Conservation (phyloP, 1,140 invertebrate genomes). For the Hylaeus anthracinus region DNA sequence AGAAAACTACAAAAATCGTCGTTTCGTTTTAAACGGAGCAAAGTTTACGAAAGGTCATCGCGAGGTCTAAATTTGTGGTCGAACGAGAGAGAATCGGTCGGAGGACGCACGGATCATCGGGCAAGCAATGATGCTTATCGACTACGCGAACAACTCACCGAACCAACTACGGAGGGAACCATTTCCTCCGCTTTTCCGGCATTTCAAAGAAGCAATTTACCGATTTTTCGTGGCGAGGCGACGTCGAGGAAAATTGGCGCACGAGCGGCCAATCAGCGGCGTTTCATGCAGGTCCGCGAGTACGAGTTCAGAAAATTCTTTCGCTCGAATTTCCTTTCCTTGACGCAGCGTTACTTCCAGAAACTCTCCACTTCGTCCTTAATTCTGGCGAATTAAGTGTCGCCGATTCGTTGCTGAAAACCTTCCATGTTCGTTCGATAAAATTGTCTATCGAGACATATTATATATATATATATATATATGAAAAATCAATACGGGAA, state of each 20-base stretch:
- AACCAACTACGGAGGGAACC: slow-evolving; percentile 68
- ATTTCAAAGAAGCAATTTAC: slow-evolving; percentile 80
- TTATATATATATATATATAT: too few relatives aligned
- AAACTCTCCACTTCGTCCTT: slow-evolving; percentile 33
- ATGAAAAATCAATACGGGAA: too few relatives aligned
- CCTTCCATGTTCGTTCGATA: too few relatives aligned
- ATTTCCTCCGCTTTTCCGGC: slow-evolving; percentile 60
- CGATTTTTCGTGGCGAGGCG: slow-evolving; percentile 76
- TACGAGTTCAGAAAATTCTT: slow-evolving; percentile 66
- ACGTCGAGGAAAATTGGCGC: slow-evolving; percentile 75
- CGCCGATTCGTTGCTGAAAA: background rate
- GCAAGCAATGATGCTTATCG: slow-evolving; percentile 22
- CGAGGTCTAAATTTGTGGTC: slow-evolving; percentile 17
- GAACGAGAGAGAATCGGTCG: slow-evolving; percentile 23
- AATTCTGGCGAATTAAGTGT: slow-evolving; percentile 31
- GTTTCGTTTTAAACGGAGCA: background rate
- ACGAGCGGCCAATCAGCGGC: slow-evolving; percentile 78
- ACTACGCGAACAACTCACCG: slow-evolving; percentile 63
- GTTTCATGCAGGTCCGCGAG: slow-evolving; percentile 73
- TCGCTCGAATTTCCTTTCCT: slow-evolving; percentile 52
- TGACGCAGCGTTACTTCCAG: background rate
- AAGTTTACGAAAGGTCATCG: slow-evolving; percentile 1
- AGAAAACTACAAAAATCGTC: background rate
- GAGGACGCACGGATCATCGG: slow-evolving; percentile 9
- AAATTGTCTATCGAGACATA: background rate